Conservation (phyloP, 2,888 invertebrate species). For the Helobdella robusta region DNA sequence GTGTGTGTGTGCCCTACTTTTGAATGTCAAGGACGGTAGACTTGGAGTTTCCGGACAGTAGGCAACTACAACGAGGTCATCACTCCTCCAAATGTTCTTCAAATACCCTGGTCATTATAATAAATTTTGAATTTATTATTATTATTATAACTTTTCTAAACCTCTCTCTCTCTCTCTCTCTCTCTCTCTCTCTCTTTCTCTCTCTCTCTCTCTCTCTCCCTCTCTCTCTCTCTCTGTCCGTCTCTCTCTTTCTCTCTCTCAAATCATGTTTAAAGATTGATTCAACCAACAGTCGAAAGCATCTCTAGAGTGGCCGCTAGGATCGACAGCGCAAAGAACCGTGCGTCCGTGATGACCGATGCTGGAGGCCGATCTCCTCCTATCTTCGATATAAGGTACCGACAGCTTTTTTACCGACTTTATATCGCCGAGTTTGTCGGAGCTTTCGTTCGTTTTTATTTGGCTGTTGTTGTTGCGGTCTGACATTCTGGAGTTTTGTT, state of each 20-base stretch:
- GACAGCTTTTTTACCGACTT: constrained; percentile 11
- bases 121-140: too few relatives aligned
- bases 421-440: too few relatives aligned
- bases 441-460: too few relatives aligned
- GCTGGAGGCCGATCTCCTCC: constrained; percentile 13
- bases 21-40: constrained; percentile 33
- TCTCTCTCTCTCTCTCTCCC: too few relatives aligned
- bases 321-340: constrained; percentile 24
- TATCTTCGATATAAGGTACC: not conserved
- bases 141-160: too few relatives aligned
- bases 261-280: not conserved
- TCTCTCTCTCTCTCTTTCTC: too few relatives aligned
- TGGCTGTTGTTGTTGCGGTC: too few relatives aligned
- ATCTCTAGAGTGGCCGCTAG: constrained; percentile 20
- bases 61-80: constrained; percentile 30
- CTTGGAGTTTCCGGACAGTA: constrained; percentile 34
- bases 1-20: constrained; percentile 34
- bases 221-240: too few relatives aligned
- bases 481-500: too few relatives aligned
- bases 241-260: too few relatives aligned
- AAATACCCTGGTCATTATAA: constrained; percentile 29
- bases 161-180: too few relatives aligned
- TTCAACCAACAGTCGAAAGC: constrained; percentile 24
- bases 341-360: constrained; percentile 10
- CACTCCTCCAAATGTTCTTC: constrained; percentile 29